Conservation (phyloP, 2,888 invertebrate genomes). For the Brachyopa scutellaris region DNA sequence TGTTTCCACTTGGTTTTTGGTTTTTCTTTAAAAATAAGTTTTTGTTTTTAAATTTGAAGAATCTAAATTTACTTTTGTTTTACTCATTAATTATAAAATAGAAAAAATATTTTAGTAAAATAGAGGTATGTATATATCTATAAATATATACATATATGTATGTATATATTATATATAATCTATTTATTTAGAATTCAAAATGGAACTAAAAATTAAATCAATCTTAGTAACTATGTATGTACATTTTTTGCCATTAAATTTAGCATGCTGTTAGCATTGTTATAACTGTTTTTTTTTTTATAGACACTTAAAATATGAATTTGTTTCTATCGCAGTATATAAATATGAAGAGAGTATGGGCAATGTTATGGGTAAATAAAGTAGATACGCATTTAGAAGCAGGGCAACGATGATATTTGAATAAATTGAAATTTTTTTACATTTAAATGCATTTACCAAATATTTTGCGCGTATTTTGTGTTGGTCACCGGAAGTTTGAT, state of each 20-base stretch:
- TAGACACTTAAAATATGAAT: slow-evolving; percentile 64
- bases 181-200: slow-evolving; percentile 67
- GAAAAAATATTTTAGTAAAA: slow-evolving; percentile 73
- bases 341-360: slow-evolving; percentile 3
- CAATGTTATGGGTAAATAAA: slow-evolving; percentile 17
- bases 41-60: slow-evolving; percentile 55
- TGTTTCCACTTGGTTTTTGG: slow-evolving; percentile 50
- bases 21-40: slow-evolving; percentile 58
- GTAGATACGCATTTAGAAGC: slow-evolving; percentile 42
- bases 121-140: slow-evolving; percentile 72
- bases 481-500: slow-evolving; percentile 68
- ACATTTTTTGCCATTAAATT: slow-evolving; percentile 44
- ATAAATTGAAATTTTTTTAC: slow-evolving; percentile 38
- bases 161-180: slow-evolving; percentile 55
- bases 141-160: slow-evolving; percentile 65
- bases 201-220: slow-evolving; percentile 66
- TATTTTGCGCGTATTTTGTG: slow-evolving; percentile 42
- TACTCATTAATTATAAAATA: slow-evolving; percentile 68
- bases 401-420: slow-evolving; percentile 59
- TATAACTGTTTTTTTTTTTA: slow-evolving; percentile 29
- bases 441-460: slow-evolving; percentile 58
- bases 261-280: slow-evolving; percentile 39
- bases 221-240: slow-evolving; percentile 70
- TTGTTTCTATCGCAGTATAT: slow-evolving; percentile 34
- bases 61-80: slow-evolving; percentile 58